phyloP scores from a whole-genome alignment of 1,140 invertebrate species.

The Cataglyphis hispanica region DNA sequence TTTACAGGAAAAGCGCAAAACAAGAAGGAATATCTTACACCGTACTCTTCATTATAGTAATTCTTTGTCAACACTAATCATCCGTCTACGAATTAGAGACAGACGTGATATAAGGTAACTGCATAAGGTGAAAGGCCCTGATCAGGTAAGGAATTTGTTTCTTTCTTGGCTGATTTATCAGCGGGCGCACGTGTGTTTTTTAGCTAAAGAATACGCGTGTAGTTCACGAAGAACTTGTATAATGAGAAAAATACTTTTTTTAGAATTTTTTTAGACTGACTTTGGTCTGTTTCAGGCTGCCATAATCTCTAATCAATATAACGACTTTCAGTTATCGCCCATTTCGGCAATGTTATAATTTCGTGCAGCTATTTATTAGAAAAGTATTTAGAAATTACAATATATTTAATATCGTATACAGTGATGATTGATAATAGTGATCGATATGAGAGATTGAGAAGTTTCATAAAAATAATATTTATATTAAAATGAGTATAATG shows the following conservation, averaged over 20 bases:
- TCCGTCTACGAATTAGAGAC: conserved; percentile 4
- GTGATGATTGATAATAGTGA: background rate
- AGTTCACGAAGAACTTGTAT: background rate
- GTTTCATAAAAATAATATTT: background rate
- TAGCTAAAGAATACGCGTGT: background rate
- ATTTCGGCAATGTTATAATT: background rate
- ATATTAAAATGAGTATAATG: background rate
- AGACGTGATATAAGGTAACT: background rate
- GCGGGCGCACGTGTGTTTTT: background rate
- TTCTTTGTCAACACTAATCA: background rate
- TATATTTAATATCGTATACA: background rate
- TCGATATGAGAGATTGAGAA: background rate
- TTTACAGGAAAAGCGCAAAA: background rate
- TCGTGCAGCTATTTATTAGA: background rate
- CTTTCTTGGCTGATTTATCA: conserved; percentile 20
- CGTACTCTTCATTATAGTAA: background rate
- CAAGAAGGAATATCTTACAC: background rate
- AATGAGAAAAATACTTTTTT: conserved; percentile 4
- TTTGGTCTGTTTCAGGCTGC: background rate
- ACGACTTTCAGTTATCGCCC: background rate
- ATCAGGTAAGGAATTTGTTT: conserved; percentile 28
- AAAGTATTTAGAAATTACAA: background rate
- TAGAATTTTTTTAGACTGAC: background rate
- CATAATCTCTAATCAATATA: conserved; percentile 6
- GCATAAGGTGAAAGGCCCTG: conserved; percentile 38